These are phyloP conservation scores for Nylanderia fulva DNA, from an alignment of 1,140 invertebrate species.

Conservation along the genomic window DNA sequence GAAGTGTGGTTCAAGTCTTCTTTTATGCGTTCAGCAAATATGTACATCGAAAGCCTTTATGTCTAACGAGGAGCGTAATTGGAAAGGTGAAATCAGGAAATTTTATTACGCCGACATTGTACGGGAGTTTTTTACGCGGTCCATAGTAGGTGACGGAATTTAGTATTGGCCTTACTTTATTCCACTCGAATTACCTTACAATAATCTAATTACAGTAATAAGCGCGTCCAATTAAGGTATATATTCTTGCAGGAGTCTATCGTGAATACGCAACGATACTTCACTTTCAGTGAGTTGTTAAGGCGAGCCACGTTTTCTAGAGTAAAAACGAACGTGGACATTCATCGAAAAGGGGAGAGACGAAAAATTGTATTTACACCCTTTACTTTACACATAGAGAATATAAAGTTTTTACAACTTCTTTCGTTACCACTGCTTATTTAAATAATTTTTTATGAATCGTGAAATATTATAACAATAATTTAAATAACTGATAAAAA, in stretches of 20 bases:
- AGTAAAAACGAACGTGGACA: constrained; percentile 31
- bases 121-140: constrained; percentile 12
- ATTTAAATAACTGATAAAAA: constrained; percentile 25
- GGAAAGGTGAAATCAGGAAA: constrained; percentile 47
- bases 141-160: constrained; percentile 1
- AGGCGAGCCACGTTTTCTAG: constrained; percentile 18
- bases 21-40: not conserved
- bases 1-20: not conserved
- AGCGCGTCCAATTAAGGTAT: constrained; percentile 62
- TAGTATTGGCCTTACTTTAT: constrained; percentile 66
- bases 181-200: constrained; percentile 68
- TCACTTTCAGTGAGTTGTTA: not conserved
- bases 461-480: constrained; percentile 12
- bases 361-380: constrained; percentile 69
- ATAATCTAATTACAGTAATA: constrained; percentile 68
- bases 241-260: constrained; percentile 35
- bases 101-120: constrained; percentile 14
- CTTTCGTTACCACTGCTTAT: not conserved
- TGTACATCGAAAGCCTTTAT: not conserved
- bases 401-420: not conserved
- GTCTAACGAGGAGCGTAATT: constrained; percentile 22
- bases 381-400: constrained; percentile 53
- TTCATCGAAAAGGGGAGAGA: constrained; percentile 11
- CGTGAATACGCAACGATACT: constrained; percentile 43
- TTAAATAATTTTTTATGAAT: constrained; percentile 5